Conservation (phyloP, 2,113 vertebrate species). For the Lophochroa leadbeateri region DNA sequence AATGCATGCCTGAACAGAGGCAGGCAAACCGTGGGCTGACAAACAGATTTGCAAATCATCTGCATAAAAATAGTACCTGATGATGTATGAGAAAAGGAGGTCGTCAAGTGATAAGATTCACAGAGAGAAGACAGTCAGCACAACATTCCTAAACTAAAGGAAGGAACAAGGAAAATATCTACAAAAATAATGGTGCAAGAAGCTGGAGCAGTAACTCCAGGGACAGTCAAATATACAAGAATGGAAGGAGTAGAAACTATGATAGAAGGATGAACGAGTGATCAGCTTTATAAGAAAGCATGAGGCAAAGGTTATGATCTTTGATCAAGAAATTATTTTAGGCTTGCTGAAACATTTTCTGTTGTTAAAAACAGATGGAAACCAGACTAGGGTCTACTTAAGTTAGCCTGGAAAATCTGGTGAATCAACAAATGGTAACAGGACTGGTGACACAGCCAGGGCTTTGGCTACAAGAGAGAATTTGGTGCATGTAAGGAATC, state of each 20-base stretch:
- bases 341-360: background rate
- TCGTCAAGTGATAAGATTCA: background rate
- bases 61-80: conserved; percentile 8
- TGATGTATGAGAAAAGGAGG: background rate
- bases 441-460: background rate
- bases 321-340: background rate
- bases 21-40: background rate
- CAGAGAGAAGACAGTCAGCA: background rate
- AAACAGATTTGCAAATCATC: background rate
- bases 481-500: background rate
- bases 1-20: background rate
- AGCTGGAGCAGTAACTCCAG: background rate
- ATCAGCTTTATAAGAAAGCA: background rate
- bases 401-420: background rate
- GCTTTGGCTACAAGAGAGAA: background rate
- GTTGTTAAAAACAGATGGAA: background rate
- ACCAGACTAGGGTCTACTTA: background rate
- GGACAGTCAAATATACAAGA: background rate
- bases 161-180: background rate
- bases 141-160: background rate
- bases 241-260: background rate
- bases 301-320: background rate
- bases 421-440: background rate
- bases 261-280: background rate
- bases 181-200: background rate